Evolutionary conservation across 1,140 invertebrate species (phyloP), one percentile per base, ranked within the genome.

Genomic region (Himalopsyche phryganea): DNA sequence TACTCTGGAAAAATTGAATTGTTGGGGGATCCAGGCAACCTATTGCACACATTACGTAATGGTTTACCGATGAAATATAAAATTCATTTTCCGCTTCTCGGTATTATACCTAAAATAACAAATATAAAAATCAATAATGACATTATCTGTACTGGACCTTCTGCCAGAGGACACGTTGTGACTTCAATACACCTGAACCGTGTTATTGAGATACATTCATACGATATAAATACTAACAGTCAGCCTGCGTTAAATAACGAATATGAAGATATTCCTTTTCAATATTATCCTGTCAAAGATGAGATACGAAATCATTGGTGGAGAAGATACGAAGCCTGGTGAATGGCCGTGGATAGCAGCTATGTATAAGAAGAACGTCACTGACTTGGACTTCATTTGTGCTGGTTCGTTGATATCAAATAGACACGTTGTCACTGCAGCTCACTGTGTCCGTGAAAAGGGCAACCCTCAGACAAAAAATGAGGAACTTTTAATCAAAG

Each of bases 341-440:
- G 72, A 79, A 14, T 82, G 78, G 75, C 81, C 81, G 0, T 83
- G 81, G 81, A 44, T 81, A 11, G 76, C 60, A 1, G 79, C 79
- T 0, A 70, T 83, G 15, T 81, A 78, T 48, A 1, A 71, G 1
- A 58, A 65, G 0, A 69, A 65, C 17, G 44, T 63, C 1, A 45
- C 65, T 3, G 61, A 71, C 1, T 66, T 75, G 1, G 66, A 73
- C 13, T 82, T 78, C 66, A 74, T 75, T 5, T 72, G 69, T 51
- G 66, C 66, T 10, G 68, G 66, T 11, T 66, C 63, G 17, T 46
- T 73, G 7, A 66, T 73, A 32, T 71, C 70, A 2, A 49, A 66
- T 6, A 64, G 44, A 40, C 61, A 66, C 23, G 60, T 71, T 5
- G 50, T 73, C 1, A 73, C 71, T 17, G 71, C 64, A 5, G 64